phyloP scores from a whole-genome alignment of 2,113 vertebrate genomes.

The Urocitellus parryii region DNA sequence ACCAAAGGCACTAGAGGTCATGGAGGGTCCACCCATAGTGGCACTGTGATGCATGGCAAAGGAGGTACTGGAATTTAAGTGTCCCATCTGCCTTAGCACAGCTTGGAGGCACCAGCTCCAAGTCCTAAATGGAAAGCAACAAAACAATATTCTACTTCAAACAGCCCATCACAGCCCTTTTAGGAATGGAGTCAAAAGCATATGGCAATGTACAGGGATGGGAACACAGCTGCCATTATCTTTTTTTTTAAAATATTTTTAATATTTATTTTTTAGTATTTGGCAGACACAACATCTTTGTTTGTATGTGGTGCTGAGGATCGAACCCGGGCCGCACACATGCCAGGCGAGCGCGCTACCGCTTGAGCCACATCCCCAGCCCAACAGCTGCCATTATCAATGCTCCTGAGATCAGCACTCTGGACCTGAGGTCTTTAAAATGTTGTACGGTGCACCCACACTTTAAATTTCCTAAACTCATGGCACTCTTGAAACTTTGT shows the following conservation, averaged over 20 bases:
- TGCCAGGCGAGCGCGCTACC: no score
- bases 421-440: neutral
- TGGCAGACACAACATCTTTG: no score
- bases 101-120: neutral
- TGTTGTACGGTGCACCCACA: neutral
- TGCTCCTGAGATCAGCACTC: neutral
- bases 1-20: neutral
- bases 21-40: neutral
- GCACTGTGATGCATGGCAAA: fast-evolving
- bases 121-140: no score
- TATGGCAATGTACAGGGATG: fast-evolving
- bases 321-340: no score
- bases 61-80: neutral
- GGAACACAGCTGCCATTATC: neutral
- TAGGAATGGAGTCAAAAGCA: neutral
- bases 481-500: neutral
- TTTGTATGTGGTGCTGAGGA: no score
- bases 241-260: no score
- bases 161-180: neutral
- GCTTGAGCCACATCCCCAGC: no score
- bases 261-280: no score
- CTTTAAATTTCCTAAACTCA: neutral
- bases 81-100: neutral
- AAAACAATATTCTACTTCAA: neutral
- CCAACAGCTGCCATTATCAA: fast-evolving